These are phyloP conservation scores for Poecilia wingei DNA, from an alignment of 2,797 vertebrate genomes.

Conservation along the genomic window DNA sequence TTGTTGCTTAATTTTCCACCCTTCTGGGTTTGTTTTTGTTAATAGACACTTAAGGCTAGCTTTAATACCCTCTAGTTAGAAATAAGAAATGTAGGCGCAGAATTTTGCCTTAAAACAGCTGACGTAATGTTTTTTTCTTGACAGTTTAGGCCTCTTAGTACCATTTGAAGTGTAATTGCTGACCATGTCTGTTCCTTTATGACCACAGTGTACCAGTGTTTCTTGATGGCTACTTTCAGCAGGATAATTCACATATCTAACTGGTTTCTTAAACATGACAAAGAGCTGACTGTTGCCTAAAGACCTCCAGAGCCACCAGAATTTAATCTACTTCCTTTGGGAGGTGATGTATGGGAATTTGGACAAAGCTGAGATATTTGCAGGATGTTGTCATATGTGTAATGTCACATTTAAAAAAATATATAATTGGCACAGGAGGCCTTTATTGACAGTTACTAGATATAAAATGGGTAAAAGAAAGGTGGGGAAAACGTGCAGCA, in stretches of 20 bases:
- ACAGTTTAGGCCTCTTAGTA: background rate
- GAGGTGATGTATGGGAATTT: background rate
- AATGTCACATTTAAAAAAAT: background rate
- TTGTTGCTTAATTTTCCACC: background rate
- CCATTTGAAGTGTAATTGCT: background rate
- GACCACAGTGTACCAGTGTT: background rate
- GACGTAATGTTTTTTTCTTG: background rate
- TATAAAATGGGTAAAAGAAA: background rate
- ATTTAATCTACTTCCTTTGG: background rate
- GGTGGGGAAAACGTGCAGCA: background rate
- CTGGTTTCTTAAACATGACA: background rate
- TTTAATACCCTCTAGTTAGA: background rate
- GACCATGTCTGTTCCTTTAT: background rate
- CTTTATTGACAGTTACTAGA: background rate
- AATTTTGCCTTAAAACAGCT: background rate
- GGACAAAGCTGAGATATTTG: background rate
- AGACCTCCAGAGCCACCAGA: background rate
- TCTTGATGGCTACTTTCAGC: constrained; percentile 58
- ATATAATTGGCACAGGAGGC: background rate
- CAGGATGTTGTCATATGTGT: background rate
- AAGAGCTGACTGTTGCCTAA: background rate
- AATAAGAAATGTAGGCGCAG: background rate
- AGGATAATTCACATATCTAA: constrained; percentile 7
- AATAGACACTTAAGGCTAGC: constrained; percentile 9
- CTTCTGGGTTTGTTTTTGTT: constrained; percentile 21